Evolutionary conservation across 2,888 invertebrate species (phyloP).

Genomic region (Anthophora plumipes): DNA sequence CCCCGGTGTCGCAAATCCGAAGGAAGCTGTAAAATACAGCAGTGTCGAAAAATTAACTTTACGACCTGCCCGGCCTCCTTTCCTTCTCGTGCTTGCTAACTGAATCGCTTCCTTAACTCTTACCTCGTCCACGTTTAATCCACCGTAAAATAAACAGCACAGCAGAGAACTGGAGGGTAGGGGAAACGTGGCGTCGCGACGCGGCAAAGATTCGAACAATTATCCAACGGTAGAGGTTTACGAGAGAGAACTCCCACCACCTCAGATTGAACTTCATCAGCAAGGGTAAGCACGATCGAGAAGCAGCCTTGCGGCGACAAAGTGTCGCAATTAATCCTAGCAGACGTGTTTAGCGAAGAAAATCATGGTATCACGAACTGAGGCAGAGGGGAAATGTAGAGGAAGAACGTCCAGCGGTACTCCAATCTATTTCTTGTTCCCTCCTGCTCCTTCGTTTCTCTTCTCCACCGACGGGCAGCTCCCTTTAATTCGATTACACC

Average conservation of each 20-base stretch:
- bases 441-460: too few species aligned
- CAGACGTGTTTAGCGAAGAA: conserved; percentile 41
- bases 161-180: too few species aligned
- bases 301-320: conserved; percentile 19
- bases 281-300: conserved; percentile 12
- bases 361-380: conserved; percentile 26
- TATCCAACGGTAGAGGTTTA: not conserved
- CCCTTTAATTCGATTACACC: conserved; percentile 68
- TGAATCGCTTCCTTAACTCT: conserved; percentile 2
- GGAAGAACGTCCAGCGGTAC: conserved; percentile 25
- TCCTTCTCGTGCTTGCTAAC: not conserved
- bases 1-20: conserved; percentile 8
- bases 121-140: conserved; percentile 21
- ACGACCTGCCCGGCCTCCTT: not conserved
- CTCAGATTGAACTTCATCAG: conserved; percentile 19
- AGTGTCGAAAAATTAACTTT: conserved; percentile 41
- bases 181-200: not conserved
- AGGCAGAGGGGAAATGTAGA: not conserved
- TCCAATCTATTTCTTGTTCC: conserved; percentile 57
- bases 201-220: conserved; percentile 10
- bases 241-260: not conserved
- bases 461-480: conserved; percentile 48
- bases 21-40: conserved; percentile 25
- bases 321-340: conserved; percentile 44
- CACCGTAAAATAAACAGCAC: conserved; percentile 26